Percentiles rank a stretch among this genome's conserved stretches.
Evolutionary conservation across 2,797 vertebrate species (phyloP).

Genomic region (Prionace glauca): DNA sequence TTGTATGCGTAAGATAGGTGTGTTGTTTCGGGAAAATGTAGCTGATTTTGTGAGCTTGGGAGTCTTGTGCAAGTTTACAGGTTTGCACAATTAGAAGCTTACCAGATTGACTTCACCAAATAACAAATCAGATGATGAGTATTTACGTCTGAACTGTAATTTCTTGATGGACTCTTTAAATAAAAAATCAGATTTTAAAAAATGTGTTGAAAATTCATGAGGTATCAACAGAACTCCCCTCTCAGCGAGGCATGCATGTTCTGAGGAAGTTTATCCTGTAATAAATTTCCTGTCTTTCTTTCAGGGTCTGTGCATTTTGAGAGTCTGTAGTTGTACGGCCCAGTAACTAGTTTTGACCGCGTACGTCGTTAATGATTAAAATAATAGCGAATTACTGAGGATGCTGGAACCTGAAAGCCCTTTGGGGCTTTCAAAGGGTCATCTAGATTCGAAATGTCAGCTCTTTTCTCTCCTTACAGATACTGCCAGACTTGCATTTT

Average conservation of each 20-base stretch:
- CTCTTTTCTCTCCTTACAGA: too few relatives aligned
- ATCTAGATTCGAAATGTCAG: too few relatives aligned
- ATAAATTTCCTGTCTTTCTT: neutral
- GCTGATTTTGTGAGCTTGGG: neutral
- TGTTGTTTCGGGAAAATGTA: neutral
- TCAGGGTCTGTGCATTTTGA: neutral
- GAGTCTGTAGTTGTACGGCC: neutral
- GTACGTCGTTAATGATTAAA: neutral
- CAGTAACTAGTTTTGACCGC: neutral
- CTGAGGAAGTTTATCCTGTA: neutral
- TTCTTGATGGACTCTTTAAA: neutral
- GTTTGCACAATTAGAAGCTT: neutral
- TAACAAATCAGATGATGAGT: neutral
- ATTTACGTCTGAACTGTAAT: neutral
- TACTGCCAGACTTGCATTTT: too few relatives aligned
- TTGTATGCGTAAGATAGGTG: neutral
- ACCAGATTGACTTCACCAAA: neutral
- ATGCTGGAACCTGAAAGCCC: too few relatives aligned
- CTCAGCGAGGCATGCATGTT: neutral
- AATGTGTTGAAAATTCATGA: neutral
- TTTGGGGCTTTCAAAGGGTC: too few relatives aligned
- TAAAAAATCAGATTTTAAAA: neutral
- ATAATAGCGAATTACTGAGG: too few relatives aligned
- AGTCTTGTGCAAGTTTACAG: neutral
- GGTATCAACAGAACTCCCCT: neutral